Evolutionary conservation across 2,888 invertebrate species (phyloP), one percentile per base, ranked within the genome.

Genomic region (Ganaspis brasiliensis): DNA sequence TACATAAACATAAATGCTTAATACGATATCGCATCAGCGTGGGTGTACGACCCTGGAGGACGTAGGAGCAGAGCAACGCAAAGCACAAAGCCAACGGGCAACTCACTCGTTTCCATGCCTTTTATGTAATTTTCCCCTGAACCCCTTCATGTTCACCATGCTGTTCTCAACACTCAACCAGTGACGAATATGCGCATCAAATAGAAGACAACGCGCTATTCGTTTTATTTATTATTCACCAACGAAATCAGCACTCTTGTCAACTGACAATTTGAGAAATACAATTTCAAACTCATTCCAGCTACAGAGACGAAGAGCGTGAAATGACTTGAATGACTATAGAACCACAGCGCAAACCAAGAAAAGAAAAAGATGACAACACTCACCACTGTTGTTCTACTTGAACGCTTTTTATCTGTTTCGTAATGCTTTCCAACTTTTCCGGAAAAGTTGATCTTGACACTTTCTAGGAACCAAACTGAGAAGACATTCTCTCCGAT

Each of bases 51-150:
- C 82, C 83, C 81, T 81, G 82, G 81, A 77, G 82, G 81, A 79
- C 79, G 80, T 84, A 78, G 82, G 80, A 81, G 80, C 76, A 63
- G 72, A 73, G 73, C 40, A 73, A 45, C 67, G 37, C 35, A 55
- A 70, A 72, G 67, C 52, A 52, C 52, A 52, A 52, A 52, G 52
- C 52, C 52, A 52, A 52, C 52, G 72, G 73, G 76, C 78, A 74
- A 76, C 78, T 85, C 84, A 93, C 94, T 94, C 94, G 94, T 94
- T 93, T 94, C 75, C 93, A 94, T 94, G 94, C 94, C 95, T 94
- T 93, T 94, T 92, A 84, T 84, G 83, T 82, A 81, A 83, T 86
- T 78, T 84, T 76, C 79, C 83, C 82, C 84, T 81, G 78, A 45
- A 81, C 82, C 81, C 81, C 76, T 72, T 74, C 73, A 71, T 76